These are phyloP conservation scores for Andrena flavipes DNA, from an alignment of 2,888 invertebrate species.

Conservation along the genomic window DNA sequence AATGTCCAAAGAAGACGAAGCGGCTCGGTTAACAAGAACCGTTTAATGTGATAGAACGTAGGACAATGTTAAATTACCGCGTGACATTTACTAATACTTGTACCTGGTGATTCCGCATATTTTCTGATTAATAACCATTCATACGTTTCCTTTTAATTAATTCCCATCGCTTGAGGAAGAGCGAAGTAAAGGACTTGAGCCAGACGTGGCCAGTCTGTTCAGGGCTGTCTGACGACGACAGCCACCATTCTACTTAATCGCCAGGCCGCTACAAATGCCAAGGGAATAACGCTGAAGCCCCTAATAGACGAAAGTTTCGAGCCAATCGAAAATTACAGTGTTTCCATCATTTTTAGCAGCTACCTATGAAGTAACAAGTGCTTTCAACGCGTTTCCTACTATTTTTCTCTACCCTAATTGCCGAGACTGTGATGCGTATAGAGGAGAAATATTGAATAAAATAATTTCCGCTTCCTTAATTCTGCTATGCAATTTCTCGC, in stretches of 20 bases:
- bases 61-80: background rate
- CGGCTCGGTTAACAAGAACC: background rate
- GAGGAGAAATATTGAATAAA: too few species aligned
- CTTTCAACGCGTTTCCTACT: too few species aligned
- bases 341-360: background rate
- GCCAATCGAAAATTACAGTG: background rate
- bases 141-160: background rate
- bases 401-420: too few species aligned
- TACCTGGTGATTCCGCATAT: background rate
- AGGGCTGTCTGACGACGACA: background rate
- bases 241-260: constrained; percentile 10
- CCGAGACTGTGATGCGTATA: too few species aligned
- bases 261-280: background rate
- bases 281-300: background rate
- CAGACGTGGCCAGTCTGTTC: background rate
- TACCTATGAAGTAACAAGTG: too few species aligned
- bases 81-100: background rate
- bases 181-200: background rate
- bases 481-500: background rate
- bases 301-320: background rate
- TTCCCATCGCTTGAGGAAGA: background rate
- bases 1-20: constrained; percentile 9
- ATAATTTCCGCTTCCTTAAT: background rate
- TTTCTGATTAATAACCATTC: background rate
- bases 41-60: background rate